A percentile compares a stretch with the other conserved stretches of the same genome.
Conservation (phyloP, 2,113 vertebrate genomes). For the Pagrus major region DNA sequence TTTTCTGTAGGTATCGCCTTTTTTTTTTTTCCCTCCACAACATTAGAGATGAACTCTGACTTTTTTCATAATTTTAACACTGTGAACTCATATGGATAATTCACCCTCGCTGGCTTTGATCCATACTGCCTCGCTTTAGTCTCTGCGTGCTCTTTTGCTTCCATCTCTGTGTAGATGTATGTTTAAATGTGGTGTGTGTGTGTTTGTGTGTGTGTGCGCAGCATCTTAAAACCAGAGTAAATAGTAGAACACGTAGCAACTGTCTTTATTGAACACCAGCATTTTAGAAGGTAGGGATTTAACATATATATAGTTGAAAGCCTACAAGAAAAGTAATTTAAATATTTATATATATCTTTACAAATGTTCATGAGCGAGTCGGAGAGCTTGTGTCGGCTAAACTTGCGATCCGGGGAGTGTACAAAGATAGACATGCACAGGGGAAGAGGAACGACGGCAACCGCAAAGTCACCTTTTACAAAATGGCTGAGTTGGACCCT, state of each 20-base stretch:
- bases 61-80: conserved; percentile 53
- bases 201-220: conserved; percentile 18
- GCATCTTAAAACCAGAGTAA: conserved; percentile 53
- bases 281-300: conserved; percentile 84
- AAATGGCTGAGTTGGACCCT: conserved; percentile 79
- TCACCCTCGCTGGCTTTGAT: conserved; percentile 62
- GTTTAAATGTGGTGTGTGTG: conserved; percentile 12
- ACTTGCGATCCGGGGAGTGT: conserved; percentile 77
- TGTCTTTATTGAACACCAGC: conserved; percentile 87
- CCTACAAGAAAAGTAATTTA: conserved; percentile 88
- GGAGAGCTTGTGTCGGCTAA: conserved; percentile 74
- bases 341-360: conserved; percentile 89
- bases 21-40: conserved; percentile 32
- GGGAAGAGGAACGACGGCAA: conserved; percentile 80
- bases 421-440: conserved; percentile 87
- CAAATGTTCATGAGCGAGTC: conserved; percentile 82
- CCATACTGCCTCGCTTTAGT: conserved; percentile 32
- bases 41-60: conserved; percentile 60
- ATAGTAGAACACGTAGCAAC: conserved; percentile 86
- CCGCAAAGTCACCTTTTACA: conserved; percentile 80
- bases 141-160: conserved; percentile 38
- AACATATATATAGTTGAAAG: conserved; percentile 86
- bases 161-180: conserved; percentile 6
- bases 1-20: conserved; percentile 48
- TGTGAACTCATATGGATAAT: conserved; percentile 59